Evolutionary conservation across 1,140 invertebrate genomes (phyloP), one percentile per base, ranked within the genome.

Genomic region (Nephila pilipes): DNA sequence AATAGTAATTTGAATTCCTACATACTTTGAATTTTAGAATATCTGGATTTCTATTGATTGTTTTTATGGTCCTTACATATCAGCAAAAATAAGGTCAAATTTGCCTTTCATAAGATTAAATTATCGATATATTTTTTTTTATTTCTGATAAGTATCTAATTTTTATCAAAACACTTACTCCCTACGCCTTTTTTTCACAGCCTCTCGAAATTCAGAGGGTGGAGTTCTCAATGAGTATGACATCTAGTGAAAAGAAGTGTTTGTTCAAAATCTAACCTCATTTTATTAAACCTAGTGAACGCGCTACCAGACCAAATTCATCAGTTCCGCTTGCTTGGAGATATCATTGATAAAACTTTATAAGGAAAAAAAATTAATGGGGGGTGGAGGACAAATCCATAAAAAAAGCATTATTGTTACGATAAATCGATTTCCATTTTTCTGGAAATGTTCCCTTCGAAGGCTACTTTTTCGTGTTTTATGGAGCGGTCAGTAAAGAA

Each of bases 311-410:
- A 65, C 63, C n/a, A 29, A 36, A 75, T 36, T 29, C 32, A 75
- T 75, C 69, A 75, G 69, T 75, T 75, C 14, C 69, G 29, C 69
- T 18, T 32, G 25, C 3, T 16, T 75, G 12, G 29, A 75, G 12
- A 75, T 75, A 75, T 75, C 69, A 32, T 5, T 6, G 69, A 75
- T 75, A 75, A 75, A 75, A 75, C 25, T n/a, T 12, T 12, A 75
- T 5, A 20, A 2, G 5, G 4, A 60, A 22, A 75, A 75, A 32
- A 32, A 14, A 1, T 75, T 75, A 75, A 75, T 75, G 69, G 29
- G 69, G n/a, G 29, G 69, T 75, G 69, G 69, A 75, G 69, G 69
- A 75, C 69, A 75, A 75, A 75, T 29, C 69, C 69, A 75, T 75
- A 75, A 75, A 75, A 46, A 75, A 75, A 75, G 29, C 69, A 75